phyloP scores from a whole-genome alignment of 1,140 invertebrate genomes.

The Habropoda laboriosa region DNA sequence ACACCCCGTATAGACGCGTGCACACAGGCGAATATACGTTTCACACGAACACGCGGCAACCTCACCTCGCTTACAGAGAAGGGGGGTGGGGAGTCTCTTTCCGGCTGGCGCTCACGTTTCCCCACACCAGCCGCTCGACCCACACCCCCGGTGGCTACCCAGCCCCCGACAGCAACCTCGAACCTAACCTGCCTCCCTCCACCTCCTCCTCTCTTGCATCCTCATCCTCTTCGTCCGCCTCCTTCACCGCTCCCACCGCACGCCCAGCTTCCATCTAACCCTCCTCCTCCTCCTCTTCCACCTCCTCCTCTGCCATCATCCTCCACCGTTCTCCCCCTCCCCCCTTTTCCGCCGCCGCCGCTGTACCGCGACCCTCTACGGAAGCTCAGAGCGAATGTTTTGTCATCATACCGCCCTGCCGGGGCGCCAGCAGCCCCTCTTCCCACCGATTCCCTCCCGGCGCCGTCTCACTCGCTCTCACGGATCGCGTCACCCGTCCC shows the following conservation, averaged over 20 bases:
- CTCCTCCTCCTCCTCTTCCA: conserved; percentile 22
- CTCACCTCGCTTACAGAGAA: conserved; percentile 65
- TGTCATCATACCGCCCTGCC: conserved; percentile 74
- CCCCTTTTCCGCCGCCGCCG: neutral
- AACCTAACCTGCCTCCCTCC: conserved; percentile 62
- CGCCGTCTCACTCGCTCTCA: conserved; percentile 19
- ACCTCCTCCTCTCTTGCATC: conserved; percentile 20
- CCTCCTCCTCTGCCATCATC: neutral
- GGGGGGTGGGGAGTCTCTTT: conserved; percentile 60
- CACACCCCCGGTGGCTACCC: conserved; percentile 58
- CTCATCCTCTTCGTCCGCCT: conserved; percentile 32
- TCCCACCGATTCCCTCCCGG: conserved; percentile 31
- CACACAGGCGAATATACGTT: conserved; percentile 55
- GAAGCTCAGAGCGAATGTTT: conserved; percentile 76
- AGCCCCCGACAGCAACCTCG: conserved; percentile 59
- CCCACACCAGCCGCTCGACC: conserved; percentile 58
- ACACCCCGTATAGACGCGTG: conserved; percentile 48
- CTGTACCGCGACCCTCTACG: conserved; percentile 62
- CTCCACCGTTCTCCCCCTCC: neutral
- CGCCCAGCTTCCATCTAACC: conserved; percentile 47
- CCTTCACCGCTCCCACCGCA: conserved; percentile 39
- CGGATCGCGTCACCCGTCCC: conserved; percentile 16
- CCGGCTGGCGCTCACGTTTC: conserved; percentile 70
- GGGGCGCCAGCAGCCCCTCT: conserved; percentile 54
- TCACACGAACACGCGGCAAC: conserved; percentile 61